Base-by-base conservation (phyloP, 1,140 invertebrate genomes). In the Globodera ellingtonae region DNA sequence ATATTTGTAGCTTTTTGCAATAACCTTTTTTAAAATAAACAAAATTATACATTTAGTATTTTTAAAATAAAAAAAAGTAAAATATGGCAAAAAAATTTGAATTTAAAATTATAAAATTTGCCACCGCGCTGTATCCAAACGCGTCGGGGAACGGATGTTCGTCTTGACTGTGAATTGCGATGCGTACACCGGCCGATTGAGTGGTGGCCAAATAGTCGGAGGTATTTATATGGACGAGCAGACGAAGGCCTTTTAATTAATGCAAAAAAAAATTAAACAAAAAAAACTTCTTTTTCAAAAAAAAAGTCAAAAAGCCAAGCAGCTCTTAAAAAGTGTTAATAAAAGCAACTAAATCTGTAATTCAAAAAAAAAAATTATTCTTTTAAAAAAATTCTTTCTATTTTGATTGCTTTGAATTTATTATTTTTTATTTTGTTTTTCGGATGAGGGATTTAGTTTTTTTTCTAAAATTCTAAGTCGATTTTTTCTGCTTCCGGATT, bases 201-300 rank as follows among this genome's bases (percentile, higher is more conserved):
- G 87, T 88, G 21, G 87, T 88, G 13, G 87, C 87, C 47, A 88
- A 77, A 72, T 88, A 88, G 66, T 88, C 87, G 18, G 86, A 83
- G 1, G 84, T 59, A 72, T 88, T 89, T 18, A 88, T 86, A 56
- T 84, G 84, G 6, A 89, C 70, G 80, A 88, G 84, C 21, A 88
- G 50, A 67, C 87, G 81, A 10, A 88, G 82, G 13, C 86, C 86
- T 87, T 13, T 21, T 24, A 24, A 24, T 24, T 24, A 24, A 24
- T 24, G 24, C 24, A 24, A 24, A 24, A 24, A 24, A 24, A 24
- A 24, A 24, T 24, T 24, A 24, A 24, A 24, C 24, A 24, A 87
- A 80, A 84, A 24, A 24, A 24, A 24, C n/a, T n/a, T n/a, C n/a
- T n/a, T n/a, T n/a, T n/a, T n/a, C n/a, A n/a, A n/a, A n/a, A n/a